These are phyloP conservation scores for Meleagris gallopavo DNA, from an alignment of 2,113 vertebrate species.

Conservation along the genomic window DNA sequence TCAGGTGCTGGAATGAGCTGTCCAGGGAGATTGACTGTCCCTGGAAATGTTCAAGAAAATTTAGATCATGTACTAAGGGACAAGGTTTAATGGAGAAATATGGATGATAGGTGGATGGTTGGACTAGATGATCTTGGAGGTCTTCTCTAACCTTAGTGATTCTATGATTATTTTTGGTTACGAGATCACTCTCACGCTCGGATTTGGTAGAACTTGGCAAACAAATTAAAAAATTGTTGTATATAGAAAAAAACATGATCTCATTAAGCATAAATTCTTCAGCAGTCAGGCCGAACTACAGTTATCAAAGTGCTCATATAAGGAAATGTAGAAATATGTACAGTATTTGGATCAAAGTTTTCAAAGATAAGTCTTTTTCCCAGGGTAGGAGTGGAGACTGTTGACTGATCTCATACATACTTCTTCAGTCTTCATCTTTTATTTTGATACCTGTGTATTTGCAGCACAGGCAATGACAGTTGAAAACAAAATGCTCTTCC, in stretches of 20 bases:
- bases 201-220: not conserved
- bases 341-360: not conserved
- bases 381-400: not conserved
- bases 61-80: no score
- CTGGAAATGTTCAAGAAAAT: no score
- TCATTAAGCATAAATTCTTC: not conserved
- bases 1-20: no score
- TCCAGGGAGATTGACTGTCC: no score
- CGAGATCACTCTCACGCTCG: not conserved
- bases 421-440: not conserved
- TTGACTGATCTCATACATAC: not conserved
- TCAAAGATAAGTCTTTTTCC: not conserved
- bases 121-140: no score
- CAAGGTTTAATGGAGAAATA: no score
- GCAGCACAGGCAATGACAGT: not conserved
- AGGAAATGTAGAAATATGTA: not conserved
- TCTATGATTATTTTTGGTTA: not conserved
- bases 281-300: not conserved
- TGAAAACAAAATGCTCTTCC: conserved; percentile 16
- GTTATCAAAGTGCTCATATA: not conserved
- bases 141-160: no score
- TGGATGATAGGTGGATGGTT: no score
- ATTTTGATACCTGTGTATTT: conserved; percentile 53
- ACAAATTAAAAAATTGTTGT: not conserved
- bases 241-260: not conserved